Percentiles rank a stretch among this genome's conserved stretches.
Conservation (phyloP, 2,888 invertebrate species). For the Limnephilus auricula region DNA sequence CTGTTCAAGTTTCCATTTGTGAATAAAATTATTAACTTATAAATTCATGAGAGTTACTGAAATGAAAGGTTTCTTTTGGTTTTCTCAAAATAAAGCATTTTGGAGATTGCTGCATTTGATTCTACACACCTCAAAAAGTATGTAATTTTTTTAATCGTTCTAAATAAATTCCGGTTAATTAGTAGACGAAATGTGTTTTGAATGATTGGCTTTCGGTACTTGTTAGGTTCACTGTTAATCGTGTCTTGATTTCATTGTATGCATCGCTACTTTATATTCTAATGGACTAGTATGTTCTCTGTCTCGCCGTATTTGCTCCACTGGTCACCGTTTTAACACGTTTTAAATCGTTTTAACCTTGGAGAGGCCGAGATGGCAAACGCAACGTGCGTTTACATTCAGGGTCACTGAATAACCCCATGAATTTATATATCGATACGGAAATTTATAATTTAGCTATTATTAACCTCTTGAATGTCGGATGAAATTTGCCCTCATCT, state of each 20-base stretch:
- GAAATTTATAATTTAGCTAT: background rate
- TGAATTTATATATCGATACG: background rate
- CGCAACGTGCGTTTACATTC: background rate
- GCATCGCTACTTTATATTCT: no score
- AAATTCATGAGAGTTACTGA: no score
- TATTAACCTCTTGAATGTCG: no score
- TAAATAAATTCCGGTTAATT: background rate
- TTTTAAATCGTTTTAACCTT: background rate
- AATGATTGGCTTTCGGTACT: background rate
- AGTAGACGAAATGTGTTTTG: background rate
- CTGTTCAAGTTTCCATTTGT: no score
- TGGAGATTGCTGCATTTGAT: no score
- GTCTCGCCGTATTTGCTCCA: background rate
- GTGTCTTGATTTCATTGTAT: background rate
- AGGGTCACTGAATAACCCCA: background rate
- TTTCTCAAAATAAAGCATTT: no score
- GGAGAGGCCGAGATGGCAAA: background rate
- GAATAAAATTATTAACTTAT: no score
- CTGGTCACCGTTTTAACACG: background rate
- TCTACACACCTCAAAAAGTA: no score
- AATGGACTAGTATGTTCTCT: background rate
- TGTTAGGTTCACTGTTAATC: background rate
- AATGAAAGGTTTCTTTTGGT: no score
- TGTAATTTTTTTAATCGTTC: background rate
- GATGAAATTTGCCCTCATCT: no score